Evolutionary conservation across 2,113 vertebrate genomes (phyloP).

Genomic region (Chrysemys picta): DNA sequence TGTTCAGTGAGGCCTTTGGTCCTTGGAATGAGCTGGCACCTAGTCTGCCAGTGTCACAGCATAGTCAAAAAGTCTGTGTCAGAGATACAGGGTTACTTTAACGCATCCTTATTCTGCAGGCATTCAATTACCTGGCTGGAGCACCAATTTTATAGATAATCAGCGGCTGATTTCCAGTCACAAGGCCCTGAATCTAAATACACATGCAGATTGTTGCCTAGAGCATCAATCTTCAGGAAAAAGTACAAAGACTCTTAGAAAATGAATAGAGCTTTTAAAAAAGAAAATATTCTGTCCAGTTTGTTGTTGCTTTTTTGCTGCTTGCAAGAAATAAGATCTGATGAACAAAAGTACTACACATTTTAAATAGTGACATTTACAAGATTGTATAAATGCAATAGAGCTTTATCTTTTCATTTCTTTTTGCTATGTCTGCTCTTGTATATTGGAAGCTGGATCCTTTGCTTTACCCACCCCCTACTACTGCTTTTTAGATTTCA

Average conservation of each 20-base stretch:
- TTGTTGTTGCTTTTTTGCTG: neutral
- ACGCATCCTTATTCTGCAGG: constrained; percentile 19
- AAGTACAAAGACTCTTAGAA: neutral
- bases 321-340: constrained; percentile 10
- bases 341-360: constrained; percentile 13
- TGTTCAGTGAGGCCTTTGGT: neutral
- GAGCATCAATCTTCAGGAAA: constrained; percentile 4
- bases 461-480: neutral
- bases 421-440: neutral
- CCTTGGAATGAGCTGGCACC: neutral
- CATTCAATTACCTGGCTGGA: constrained; percentile 45
- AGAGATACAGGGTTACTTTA: constrained; percentile 15
- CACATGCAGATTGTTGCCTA: constrained; percentile 22
- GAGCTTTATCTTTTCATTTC: neutral
- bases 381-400: neutral
- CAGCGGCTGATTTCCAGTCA: constrained; percentile 51
- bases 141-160: constrained; percentile 46
- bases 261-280: neutral
- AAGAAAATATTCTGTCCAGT: neutral
- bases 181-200: constrained; percentile 23
- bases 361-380: constrained; percentile 2
- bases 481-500: neutral
- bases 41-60: neutral
- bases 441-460: neutral
- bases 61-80: constrained; percentile 7